Percentiles rank a stretch among this genome's conserved stretches.
These are phyloP conservation scores for Sesia apiformis DNA, from an alignment of 2,888 invertebrate species.

Conservation along the genomic window DNA sequence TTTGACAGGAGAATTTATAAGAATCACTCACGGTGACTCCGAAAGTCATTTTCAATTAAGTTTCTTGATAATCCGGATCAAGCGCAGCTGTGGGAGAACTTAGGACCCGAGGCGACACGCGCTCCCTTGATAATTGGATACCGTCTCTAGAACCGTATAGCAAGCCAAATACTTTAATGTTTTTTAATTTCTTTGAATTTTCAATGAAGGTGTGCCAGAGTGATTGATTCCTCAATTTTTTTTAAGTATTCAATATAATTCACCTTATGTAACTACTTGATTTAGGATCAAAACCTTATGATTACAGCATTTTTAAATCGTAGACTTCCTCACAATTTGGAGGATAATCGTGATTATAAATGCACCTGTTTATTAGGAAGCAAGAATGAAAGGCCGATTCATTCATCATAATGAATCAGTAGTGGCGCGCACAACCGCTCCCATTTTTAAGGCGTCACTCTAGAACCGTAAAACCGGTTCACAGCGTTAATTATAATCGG, in stretches of 20 bases:
- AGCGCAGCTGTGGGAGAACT: conserved; percentile 26
- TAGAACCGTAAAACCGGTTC: conserved; percentile 46
- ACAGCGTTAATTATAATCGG: conserved; percentile 60
- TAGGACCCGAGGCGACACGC: conserved; percentile 44
- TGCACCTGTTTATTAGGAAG: conserved; percentile 34
- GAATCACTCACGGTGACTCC: conserved; percentile 45
- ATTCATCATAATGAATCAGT: conserved; percentile 66
- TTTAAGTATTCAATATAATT: no score
- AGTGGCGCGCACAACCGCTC: conserved; percentile 35
- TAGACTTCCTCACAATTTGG: conserved; percentile 40
- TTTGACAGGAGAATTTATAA: conserved; percentile 56
- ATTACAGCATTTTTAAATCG: conserved; percentile 20
- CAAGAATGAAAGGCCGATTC: conserved; percentile 58
- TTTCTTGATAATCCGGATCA: conserved; percentile 68
- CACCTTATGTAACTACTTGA: no score
- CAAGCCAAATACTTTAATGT: no score
- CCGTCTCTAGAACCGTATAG: conserved; percentile 23
- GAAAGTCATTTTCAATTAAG: conserved; percentile 68
- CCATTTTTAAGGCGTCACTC: conserved; percentile 50
- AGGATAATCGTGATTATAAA: conserved; percentile 46
- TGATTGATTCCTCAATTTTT: neutral
- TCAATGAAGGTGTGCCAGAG: conserved; percentile 4
- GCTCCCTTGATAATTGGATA: conserved; percentile 54
- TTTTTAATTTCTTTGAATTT: conserved; percentile 6
- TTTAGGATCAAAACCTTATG: neutral